These are phyloP conservation scores for Hypsopygia costalis DNA, from an alignment of 2,888 invertebrate genomes.

Conservation along the genomic window DNA sequence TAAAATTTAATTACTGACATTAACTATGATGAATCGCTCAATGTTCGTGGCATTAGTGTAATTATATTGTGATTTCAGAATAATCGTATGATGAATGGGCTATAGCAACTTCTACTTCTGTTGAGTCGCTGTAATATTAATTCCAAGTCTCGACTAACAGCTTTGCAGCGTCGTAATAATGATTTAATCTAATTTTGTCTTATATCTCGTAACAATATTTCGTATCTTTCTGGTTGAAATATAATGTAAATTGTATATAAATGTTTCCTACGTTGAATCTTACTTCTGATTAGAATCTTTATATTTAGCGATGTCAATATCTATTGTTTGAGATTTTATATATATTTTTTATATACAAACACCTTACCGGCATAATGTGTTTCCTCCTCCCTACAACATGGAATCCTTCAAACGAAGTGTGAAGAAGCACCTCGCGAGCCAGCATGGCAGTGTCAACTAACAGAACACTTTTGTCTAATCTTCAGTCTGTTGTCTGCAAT, in stretches of 20 bases:
- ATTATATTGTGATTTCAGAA: slow-evolving; percentile 68
- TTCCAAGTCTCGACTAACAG: slow-evolving; percentile 33
- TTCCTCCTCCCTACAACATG: too few species aligned
- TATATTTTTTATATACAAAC: too few species aligned
- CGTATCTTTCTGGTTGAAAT: slow-evolving; percentile 11
- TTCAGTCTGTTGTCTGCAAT: too few species aligned
- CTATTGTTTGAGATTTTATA: too few species aligned
- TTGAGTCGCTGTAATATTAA: slow-evolving; percentile 43
- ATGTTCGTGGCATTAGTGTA: slow-evolving; percentile 50
- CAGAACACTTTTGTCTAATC: too few species aligned
- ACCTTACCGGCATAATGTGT: too few species aligned
- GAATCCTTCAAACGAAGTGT: too few species aligned
- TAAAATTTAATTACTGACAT: slow-evolving; percentile 65
- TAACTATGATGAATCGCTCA: slow-evolving; percentile 57
- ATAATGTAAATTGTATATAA: slow-evolving; percentile 1
- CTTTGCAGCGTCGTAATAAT: slow-evolving; percentile 32
- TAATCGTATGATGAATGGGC: slow-evolving; percentile 63
- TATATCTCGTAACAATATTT: slow-evolving; percentile 20
- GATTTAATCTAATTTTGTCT: slow-evolving; percentile 26
- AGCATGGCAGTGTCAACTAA: too few species aligned
- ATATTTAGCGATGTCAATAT: too few species aligned
- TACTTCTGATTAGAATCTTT: background rate
- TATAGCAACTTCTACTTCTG: slow-evolving; percentile 45
- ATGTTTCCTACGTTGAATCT: background rate
- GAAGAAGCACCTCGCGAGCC: too few species aligned